phyloP scores from a whole-genome alignment of 1,140 invertebrate genomes.

The Gryon sp. region DNA sequence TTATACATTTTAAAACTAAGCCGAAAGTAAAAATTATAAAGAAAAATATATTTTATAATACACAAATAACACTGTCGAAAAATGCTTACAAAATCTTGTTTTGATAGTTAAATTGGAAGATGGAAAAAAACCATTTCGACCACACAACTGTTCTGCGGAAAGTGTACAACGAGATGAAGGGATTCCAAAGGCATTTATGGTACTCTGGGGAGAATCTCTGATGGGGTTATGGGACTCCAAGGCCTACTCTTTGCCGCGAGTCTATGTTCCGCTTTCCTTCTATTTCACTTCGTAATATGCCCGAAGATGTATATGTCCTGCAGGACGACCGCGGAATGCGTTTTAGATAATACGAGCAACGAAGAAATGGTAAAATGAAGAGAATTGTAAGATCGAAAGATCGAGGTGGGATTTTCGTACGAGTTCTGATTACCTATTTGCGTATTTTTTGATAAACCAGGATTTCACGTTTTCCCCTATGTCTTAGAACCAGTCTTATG shows the following conservation, averaged over 20 bases:
- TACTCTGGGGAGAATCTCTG: constrained; percentile 76
- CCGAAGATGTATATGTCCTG: constrained; percentile 73
- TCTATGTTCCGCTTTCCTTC: constrained; percentile 76
- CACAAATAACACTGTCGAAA: too few relatives aligned
- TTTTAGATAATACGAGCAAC: constrained; percentile 72
- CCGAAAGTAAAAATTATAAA: too few relatives aligned
- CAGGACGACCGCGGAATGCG: constrained; percentile 75
- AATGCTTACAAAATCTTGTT: constrained; percentile 4
- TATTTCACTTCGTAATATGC: constrained; percentile 79
- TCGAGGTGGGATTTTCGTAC: constrained; percentile 73
- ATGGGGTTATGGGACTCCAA: constrained; percentile 80
- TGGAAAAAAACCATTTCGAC: constrained; percentile 60
- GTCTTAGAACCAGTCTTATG: constrained; percentile 40
- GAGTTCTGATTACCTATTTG: constrained; percentile 71
- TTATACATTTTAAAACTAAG: too few relatives aligned
- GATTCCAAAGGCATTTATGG: constrained; percentile 69
- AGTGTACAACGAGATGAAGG: constrained; percentile 49
- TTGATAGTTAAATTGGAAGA: constrained; percentile 49
- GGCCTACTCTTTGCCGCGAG: constrained; percentile 77
- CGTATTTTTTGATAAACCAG: constrained; percentile 62
- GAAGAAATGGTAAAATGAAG: constrained; percentile 29
- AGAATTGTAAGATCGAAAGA: constrained; percentile 67
- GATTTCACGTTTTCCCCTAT: constrained; percentile 55
- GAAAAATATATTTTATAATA: too few relatives aligned
- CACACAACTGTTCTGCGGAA: constrained; percentile 68